Evolutionary conservation across 2,797 vertebrate species (phyloP).

Genomic region (Iguana delicatissima): DNA sequence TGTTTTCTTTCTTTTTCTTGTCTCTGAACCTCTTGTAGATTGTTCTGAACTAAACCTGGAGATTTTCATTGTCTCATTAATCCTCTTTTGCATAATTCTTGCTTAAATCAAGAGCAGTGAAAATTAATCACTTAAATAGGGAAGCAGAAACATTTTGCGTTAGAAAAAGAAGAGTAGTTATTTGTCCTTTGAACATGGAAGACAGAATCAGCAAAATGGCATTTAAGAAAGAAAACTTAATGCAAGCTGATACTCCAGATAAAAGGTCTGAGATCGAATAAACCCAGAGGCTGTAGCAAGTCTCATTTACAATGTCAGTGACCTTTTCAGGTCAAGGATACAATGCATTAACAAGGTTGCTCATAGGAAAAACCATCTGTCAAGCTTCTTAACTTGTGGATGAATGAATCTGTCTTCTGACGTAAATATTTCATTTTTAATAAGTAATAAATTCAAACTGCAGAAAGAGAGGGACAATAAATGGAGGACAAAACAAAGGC

Average conservation of each 20-base stretch:
- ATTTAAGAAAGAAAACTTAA: conserved; percentile 21
- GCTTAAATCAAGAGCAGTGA: not conserved
- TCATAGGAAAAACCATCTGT: not conserved
- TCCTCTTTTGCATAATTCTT: conserved; percentile 11
- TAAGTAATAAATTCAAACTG: conserved; percentile 2
- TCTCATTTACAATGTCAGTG: conserved; percentile 8
- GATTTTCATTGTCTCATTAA: conserved; percentile 27
- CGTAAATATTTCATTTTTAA: conserved; percentile 42
- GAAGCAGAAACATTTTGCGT: not conserved
- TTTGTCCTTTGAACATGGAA: not conserved
- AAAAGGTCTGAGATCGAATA: conserved; percentile 36
- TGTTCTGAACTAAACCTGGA: not conserved
- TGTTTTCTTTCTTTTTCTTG: conserved; percentile 20
- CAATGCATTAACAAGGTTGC: conserved; percentile 15
- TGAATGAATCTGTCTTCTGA: conserved; percentile 20
- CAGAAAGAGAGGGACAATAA: not conserved
- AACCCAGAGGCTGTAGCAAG: conserved; percentile 18
- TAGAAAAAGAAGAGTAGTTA: conserved; percentile 25
- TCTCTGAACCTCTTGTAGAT: conserved; percentile 29
- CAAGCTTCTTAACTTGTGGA: conserved; percentile 21
- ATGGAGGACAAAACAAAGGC: conserved; percentile 1
- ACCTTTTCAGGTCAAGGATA: conserved; percentile 17
- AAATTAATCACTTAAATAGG: conserved; percentile 20
- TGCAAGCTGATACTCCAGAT: not conserved
- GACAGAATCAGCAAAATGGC: not conserved